Base-by-base conservation (phyloP, 2,113 vertebrate species). In the Calypte anna region DNA sequence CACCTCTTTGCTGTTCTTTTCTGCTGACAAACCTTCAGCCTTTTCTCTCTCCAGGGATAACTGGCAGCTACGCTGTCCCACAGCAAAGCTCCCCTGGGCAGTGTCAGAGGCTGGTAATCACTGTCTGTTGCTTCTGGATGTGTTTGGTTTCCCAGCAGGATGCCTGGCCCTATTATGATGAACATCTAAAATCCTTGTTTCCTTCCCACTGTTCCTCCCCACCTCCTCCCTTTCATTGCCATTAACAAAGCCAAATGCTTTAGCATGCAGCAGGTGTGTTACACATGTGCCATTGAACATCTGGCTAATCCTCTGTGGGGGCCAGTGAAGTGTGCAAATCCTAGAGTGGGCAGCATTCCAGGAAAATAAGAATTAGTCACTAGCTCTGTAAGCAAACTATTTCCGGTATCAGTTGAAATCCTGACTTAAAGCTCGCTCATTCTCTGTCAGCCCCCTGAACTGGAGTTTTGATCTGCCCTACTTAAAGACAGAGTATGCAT, bases 281-380 rank as follows among this genome's bases (percentile, higher is more conserved):
- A 74, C 79, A 90, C 46, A 70, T 82, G 87, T 82, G 59, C 51
- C 67, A 23, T 25, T 87, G 78, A 91, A 96, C 94, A 95, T 95
- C 94, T 96, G 94, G 86, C 44, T 89, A 91, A 77, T 88, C 51
- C 84, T 48, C 70, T 63, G 28, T 31, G 75, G 72, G 25, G 78
- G 27, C 23, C 63, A 82, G 67, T 80, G 31, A 84, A 94, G 69
- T 86, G 80, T 86, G 77, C 58, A 95, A 92, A 94, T 95, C 91
- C 78, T 67, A n/a, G 18, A 88, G 82, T 36, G 63, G 95, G 94
- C 75, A 93, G 59, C 43, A 11, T 9, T 87, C 89, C 93, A 92
- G 78, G 63, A 80, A 79, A 84, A 70, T 9, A 70, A 16, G 28
- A 63, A 80, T 68, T 36, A 92, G 86, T 79, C 0, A 1, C 50